Percentiles rank a stretch among this genome's conserved stretches.
phyloP scores from a whole-genome alignment of 2,888 invertebrate genomes.

The Incurvaria masculella region DNA sequence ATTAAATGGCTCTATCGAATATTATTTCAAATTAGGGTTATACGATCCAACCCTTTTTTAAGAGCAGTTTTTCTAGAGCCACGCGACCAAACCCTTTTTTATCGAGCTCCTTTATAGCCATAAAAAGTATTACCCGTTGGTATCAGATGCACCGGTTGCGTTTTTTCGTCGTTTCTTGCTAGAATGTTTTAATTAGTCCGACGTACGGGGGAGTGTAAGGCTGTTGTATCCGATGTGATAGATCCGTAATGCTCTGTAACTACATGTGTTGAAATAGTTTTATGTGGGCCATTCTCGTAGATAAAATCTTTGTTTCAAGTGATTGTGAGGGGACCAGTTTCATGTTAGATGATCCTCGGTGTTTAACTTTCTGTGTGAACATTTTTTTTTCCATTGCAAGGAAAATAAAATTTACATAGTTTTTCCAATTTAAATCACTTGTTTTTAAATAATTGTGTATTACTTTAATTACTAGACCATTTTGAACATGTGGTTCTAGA shows the following conservation, averaged over 20 bases:
- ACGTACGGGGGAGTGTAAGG: conserved; percentile 12
- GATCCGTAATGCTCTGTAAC: conserved; percentile 37
- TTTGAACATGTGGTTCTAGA: too few relatives aligned
- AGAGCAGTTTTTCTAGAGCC: conserved; percentile 32
- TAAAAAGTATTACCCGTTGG: too few relatives aligned
- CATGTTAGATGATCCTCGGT: too few relatives aligned
- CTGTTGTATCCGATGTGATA: conserved; percentile 23
- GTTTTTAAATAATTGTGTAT: too few relatives aligned
- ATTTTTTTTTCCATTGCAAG: too few relatives aligned
- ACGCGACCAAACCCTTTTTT: conserved; percentile 49
- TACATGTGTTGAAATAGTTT: conserved; percentile 41
- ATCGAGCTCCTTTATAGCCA: conserved; percentile 47
- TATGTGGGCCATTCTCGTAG: conserved; percentile 27
- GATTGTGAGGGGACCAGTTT: too few relatives aligned
- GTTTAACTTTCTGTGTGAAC: too few relatives aligned
- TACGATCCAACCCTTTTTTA: conserved; percentile 23
- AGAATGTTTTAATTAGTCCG: conserved; percentile 50
- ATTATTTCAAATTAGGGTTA: conserved; percentile 46
- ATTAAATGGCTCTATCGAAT: conserved; percentile 51
- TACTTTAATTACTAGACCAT: too few relatives aligned
- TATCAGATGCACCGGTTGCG: conserved; percentile 35
- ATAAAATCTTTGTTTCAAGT: conserved; percentile 28
- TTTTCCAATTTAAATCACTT: too few relatives aligned
- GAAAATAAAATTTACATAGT: too few relatives aligned
- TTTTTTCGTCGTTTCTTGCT: conserved; percentile 35